Base-by-base conservation (phyloP, 1,140 invertebrate species). In the Radopholus similis region DNA sequence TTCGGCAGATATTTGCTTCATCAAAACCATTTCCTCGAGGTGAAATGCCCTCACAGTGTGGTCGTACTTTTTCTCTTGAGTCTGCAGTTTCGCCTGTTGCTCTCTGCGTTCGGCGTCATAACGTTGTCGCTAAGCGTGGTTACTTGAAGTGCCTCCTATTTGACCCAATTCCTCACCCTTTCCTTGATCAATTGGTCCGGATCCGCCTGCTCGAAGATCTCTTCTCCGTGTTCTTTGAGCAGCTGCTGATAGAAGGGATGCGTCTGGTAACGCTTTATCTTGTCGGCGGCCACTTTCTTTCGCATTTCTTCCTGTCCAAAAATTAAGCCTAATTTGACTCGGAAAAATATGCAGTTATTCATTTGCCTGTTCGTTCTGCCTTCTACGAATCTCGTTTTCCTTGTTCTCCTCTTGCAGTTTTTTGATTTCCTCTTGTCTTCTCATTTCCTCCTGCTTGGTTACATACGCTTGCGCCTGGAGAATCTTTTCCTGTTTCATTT, bases 21-120 rank as follows among this genome's bases (percentile, higher is more conserved):
- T 63, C 11, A 74, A 56, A 34, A 57, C 32, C 58, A 83, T 66
- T 66, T 82, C 80, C 59, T 82, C 80, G 23, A 82, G 42, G 63
- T 82, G 78, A 28, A 81, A 66, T 21, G 82, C 81, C 13, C 81
- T 63, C 18, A 82, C 67, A 8, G 55, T 65, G 64, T 82, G 70
- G 59, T 82, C 81, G 34, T 74, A 83, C 47, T 83, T 83, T 58
- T 80, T 83, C 64, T 82, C 81, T 35, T 83, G 80, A 26, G 66
- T 66, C 18, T 77, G 72, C 69, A 80, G 53, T 42, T 77, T 78
- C 18, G 55, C 67, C n/a, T 72, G 60, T 32, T 65, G 67, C 26
- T 78, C 73, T 11, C 75, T 63, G 18, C 73, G 56, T 66, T 81
- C 76, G 11, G 34, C 70, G 57, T 81, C 78, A 58, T 76, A 58